Evolutionary conservation across 2,113 vertebrate species (phyloP).

Genomic region (Amazona guildingii): DNA sequence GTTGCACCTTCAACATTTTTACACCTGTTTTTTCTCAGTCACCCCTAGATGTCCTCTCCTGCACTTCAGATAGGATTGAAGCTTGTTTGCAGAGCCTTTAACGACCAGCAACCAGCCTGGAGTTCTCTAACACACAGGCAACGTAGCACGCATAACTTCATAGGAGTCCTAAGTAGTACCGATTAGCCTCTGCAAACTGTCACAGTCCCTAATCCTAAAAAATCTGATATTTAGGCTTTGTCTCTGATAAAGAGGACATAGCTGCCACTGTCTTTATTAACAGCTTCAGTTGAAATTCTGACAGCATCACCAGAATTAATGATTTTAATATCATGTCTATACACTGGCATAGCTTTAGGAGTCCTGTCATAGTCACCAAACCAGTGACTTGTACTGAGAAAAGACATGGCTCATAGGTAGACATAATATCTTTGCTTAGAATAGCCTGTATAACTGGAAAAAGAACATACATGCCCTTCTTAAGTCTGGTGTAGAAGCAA

Average conservation of each 20-base stretch:
- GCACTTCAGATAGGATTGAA: not conserved
- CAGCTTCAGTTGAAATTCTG: not conserved
- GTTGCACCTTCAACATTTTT: not conserved
- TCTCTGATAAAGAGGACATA: not conserved
- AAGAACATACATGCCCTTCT: not conserved
- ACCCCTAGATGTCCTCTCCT: not conserved
- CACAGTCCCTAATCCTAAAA: not conserved
- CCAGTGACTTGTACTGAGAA: not conserved
- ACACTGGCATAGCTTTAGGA: not conserved
- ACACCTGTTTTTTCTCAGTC: not conserved
- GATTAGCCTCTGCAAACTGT: not conserved
- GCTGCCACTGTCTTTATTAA: not conserved
- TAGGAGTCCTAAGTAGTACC: not conserved
- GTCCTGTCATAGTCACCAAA: not conserved
- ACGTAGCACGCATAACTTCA: not conserved
- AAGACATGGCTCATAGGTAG: not conserved
- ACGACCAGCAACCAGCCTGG: not conserved
- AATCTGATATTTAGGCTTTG: not conserved
- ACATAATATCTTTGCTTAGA: not conserved
- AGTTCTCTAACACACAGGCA: not conserved
- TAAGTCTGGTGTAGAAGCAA: not conserved
- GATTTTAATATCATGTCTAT: not conserved
- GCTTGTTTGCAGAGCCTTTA: not conserved
- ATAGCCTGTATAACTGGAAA: not conserved
- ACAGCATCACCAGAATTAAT: not conserved